A percentile compares a stretch with the other conserved stretches of the same genome.
phyloP scores from a whole-genome alignment of 2,113 vertebrate species.

The Istiophorus platypterus region DNA sequence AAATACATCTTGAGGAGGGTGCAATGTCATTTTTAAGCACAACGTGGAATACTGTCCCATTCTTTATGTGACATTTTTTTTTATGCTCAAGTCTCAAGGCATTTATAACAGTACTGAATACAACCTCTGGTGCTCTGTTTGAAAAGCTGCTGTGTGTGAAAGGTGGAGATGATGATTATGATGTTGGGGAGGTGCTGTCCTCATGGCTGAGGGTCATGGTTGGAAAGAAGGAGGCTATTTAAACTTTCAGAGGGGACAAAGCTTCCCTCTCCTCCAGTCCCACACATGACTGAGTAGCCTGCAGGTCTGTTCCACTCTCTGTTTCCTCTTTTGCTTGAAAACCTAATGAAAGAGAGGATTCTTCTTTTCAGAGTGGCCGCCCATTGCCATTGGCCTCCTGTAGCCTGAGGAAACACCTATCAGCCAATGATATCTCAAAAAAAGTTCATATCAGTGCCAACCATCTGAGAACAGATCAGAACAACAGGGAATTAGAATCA shows the following conservation, averaged over 20 bases:
- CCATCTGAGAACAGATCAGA: constrained; percentile 69
- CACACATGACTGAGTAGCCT: constrained; percentile 70
- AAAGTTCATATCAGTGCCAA: constrained; percentile 72
- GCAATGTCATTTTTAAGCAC: constrained; percentile 49
- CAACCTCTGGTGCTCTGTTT: constrained; percentile 69
- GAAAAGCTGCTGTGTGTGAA: constrained; percentile 65
- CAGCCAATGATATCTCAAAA: constrained; percentile 66
- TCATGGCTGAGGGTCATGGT: constrained; percentile 67
- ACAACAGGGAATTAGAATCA: constrained; percentile 57
- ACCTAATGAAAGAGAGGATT: constrained; percentile 66
- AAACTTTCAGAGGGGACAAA: constrained; percentile 61
- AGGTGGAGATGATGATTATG: constrained; percentile 56
- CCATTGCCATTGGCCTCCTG: constrained; percentile 63
- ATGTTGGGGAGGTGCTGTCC: constrained; percentile 65
- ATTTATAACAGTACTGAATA: constrained; percentile 55
- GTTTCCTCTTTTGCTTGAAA: constrained; percentile 62
- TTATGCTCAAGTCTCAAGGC: constrained; percentile 44
- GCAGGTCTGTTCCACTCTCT: constrained; percentile 65
- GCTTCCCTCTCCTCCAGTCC: constrained; percentile 59
- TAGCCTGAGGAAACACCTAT: constrained; percentile 63
- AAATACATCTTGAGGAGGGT: constrained; percentile 41
- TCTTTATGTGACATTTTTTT: constrained; percentile 50
- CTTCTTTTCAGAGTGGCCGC: constrained; percentile 64
- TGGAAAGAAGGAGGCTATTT: constrained; percentile 70
- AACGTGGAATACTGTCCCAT: constrained; percentile 42